These are phyloP conservation scores for Drosophila mauritiana DNA, from an alignment of 1,140 invertebrate genomes.

Conservation along the genomic window DNA sequence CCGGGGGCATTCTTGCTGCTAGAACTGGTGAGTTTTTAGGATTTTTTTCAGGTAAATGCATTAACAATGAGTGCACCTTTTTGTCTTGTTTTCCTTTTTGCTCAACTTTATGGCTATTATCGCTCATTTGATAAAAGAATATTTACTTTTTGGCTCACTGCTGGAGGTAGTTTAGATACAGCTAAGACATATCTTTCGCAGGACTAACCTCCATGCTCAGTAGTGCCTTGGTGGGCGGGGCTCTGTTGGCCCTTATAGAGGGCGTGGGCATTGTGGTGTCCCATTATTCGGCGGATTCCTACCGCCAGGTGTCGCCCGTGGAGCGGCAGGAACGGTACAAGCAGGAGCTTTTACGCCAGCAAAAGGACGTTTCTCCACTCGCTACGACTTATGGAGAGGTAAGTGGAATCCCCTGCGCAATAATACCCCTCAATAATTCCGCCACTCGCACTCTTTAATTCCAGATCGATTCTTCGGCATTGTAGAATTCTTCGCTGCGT, in stretches of 20 bases:
- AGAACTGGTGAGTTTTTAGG: conserved; percentile 40
- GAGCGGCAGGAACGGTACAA: conserved; percentile 51
- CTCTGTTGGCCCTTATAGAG: conserved; percentile 64
- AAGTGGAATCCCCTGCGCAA: background rate
- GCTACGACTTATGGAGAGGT: conserved; percentile 1
- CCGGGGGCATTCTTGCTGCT: conserved; percentile 61
- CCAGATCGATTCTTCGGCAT: conserved; percentile 51
- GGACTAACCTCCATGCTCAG: conserved; percentile 57
- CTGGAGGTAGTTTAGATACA: too few species aligned
- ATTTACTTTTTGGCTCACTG: too few species aligned
- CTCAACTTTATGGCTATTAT: too few species aligned
- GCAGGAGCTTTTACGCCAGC: conserved; percentile 14
- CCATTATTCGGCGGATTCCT: conserved; percentile 57
- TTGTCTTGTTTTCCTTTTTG: background rate
- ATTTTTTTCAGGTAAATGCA: too few species aligned
- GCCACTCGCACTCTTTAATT: conserved; percentile 8
- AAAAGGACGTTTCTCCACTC: background rate
- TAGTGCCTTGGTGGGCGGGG: conserved; percentile 61
- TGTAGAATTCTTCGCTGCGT: conserved; percentile 35
- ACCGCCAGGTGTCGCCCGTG: conserved; percentile 51
- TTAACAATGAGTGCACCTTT: too few species aligned
- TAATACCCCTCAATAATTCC: background rate
- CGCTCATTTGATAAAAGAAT: background rate
- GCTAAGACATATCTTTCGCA: background rate
- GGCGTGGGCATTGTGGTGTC: conserved; percentile 52